These are phyloP conservation scores for Anarsia innoxiella DNA, from an alignment of 2,888 invertebrate species.

Conservation along the genomic window DNA sequence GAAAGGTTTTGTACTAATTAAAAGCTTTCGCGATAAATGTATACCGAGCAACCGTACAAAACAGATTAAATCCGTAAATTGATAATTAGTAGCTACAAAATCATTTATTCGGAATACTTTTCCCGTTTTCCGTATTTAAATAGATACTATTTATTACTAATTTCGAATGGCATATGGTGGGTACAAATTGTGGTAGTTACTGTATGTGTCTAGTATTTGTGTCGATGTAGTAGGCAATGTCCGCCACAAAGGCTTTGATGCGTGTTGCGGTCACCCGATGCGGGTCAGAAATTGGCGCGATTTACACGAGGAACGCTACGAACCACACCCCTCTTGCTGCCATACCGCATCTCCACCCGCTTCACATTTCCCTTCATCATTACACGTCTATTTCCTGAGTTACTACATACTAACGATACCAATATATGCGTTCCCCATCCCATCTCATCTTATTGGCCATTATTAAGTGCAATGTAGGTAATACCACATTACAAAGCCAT, in stretches of 20 bases:
- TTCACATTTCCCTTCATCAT: constrained; percentile 6
- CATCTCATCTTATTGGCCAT: too few relatives aligned
- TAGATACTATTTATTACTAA: too few relatives aligned
- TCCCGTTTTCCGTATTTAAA: neutral
- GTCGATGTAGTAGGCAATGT: constrained; percentile 39
- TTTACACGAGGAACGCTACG: constrained; percentile 47
- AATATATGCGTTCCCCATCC: too few relatives aligned
- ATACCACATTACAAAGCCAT: too few relatives aligned
- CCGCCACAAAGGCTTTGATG: constrained; percentile 65
- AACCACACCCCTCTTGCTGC: constrained; percentile 30
- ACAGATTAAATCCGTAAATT: too few relatives aligned
- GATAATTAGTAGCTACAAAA: neutral
- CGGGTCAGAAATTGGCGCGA: constrained; percentile 65
- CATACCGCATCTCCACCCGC: constrained; percentile 3
- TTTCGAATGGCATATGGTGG: too few relatives aligned
- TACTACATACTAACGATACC: constrained; percentile 5
- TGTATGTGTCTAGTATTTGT: constrained; percentile 36
- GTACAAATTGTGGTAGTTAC: constrained; percentile 31
- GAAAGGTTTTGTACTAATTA: too few relatives aligned
- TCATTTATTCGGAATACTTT: neutral
- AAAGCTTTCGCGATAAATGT: too few relatives aligned
- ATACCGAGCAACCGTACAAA: too few relatives aligned
- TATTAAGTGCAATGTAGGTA: too few relatives aligned
- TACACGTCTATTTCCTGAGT: constrained; percentile 6
- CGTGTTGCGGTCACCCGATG: constrained; percentile 60